These are phyloP conservation scores for Sterrhoptilus dennistouni DNA, from an alignment of 2,113 vertebrate species.

Conservation along the genomic window DNA sequence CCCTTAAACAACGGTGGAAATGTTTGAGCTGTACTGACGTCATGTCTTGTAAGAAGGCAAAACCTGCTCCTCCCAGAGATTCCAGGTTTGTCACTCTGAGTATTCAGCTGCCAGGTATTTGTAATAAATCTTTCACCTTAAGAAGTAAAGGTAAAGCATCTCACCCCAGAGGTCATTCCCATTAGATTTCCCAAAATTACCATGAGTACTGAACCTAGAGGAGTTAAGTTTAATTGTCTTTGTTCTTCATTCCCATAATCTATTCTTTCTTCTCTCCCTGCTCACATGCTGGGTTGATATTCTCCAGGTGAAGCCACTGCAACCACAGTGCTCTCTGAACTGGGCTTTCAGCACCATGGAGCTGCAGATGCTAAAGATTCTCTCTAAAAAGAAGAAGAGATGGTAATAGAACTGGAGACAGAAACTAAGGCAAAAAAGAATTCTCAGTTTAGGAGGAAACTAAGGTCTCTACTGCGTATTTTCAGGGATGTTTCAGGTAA, in stretches of 20 bases:
- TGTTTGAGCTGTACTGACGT: neutral
- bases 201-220: neutral
- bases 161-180: neutral
- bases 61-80: neutral
- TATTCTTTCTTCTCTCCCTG: neutral
- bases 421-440: neutral
- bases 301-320: neutral
- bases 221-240: neutral
- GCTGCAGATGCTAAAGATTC: neutral
- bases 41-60: neutral
- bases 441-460: neutral
- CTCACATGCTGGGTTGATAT: neutral
- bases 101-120: neutral
- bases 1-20: neutral
- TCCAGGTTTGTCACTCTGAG: neutral
- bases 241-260: neutral
- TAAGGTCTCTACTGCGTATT: neutral
- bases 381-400: neutral
- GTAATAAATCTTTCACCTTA: neutral
- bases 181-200: neutral
- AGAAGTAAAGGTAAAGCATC: neutral
- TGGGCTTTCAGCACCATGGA: neutral
- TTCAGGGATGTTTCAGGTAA: neutral
- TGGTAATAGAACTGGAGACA: neutral
- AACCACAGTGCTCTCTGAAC: neutral